Conservation (phyloP, 2,113 vertebrate species). For the Panthera uncia region DNA sequence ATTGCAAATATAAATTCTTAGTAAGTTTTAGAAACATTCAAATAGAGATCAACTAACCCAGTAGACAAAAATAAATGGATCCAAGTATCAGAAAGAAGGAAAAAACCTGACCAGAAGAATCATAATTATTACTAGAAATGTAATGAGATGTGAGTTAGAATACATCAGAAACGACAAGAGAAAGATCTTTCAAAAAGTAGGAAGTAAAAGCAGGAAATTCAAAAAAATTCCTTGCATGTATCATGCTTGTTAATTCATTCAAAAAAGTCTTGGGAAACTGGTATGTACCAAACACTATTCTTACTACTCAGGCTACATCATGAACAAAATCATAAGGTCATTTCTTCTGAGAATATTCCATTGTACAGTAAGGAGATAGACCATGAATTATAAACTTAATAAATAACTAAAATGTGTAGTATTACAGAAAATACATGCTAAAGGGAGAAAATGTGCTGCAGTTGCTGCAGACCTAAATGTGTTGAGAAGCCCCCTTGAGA, state of each 20-base stretch:
- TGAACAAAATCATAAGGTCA: background rate
- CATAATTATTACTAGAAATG: background rate
- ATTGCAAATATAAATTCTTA: background rate
- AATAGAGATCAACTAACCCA: background rate
- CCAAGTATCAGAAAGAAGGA: background rate
- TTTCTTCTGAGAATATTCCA: background rate
- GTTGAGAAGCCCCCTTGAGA: fast-evolving
- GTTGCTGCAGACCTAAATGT: background rate
- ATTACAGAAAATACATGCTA: background rate
- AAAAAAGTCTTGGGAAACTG: background rate
- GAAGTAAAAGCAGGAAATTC: background rate
- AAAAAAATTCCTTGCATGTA: background rate
- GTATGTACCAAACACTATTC: background rate
- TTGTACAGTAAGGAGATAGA: background rate
- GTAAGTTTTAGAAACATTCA: background rate
- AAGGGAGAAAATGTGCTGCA: background rate
- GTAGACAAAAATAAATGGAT: background rate
- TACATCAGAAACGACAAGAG: background rate
- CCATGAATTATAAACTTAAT: background rate
- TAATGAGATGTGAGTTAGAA: background rate
- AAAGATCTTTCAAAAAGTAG: background rate
- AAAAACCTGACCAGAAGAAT: background rate
- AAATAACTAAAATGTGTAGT: background rate
- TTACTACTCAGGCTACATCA: background rate
- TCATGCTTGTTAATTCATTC: background rate